Evolutionary conservation across 53 echinoderm and acorn worm genomes (phyloP).

Genomic region (Echinometra lucunter): DNA sequence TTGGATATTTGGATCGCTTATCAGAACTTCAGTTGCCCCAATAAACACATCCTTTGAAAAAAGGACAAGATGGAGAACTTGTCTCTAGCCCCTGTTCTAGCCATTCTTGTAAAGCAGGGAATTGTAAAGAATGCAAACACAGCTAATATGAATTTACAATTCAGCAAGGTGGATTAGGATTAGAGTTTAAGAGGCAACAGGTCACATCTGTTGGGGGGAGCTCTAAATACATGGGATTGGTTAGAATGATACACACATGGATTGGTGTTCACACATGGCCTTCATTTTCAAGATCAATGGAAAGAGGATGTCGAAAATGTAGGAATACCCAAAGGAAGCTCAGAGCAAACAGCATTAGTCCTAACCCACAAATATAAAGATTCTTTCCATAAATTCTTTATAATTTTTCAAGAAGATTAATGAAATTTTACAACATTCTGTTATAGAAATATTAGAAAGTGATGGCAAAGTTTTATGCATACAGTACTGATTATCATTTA

Average conservation of each 20-base stretch:
- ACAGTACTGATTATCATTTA: too few species aligned
- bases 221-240: neutral
- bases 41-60: conserved; percentile 6
- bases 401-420: neutral
- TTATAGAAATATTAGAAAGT: too few species aligned
- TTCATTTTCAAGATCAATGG: neutral
- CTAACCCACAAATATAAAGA: neutral
- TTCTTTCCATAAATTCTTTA: neutral
- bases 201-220: neutral
- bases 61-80: neutral
- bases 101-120: neutral
- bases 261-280: neutral
- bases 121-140: neutral
- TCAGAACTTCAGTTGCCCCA: too few species aligned
- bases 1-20: too few species aligned
- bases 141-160: neutral
- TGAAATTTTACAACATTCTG: neutral
- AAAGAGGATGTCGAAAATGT: conserved; percentile 1
- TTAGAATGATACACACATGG: conserved; percentile 6
- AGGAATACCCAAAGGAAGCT: conserved; percentile 16
- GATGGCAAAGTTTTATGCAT: too few species aligned
- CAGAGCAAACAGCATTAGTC: conserved; percentile 5
- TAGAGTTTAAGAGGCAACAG: neutral
- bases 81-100: neutral
- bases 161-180: conserved; percentile 4